A percentile compares a stretch with the other conserved stretches of the same genome.
phyloP scores from a whole-genome alignment of 2,797 vertebrate species.

The Phataginus tetradactyla region DNA sequence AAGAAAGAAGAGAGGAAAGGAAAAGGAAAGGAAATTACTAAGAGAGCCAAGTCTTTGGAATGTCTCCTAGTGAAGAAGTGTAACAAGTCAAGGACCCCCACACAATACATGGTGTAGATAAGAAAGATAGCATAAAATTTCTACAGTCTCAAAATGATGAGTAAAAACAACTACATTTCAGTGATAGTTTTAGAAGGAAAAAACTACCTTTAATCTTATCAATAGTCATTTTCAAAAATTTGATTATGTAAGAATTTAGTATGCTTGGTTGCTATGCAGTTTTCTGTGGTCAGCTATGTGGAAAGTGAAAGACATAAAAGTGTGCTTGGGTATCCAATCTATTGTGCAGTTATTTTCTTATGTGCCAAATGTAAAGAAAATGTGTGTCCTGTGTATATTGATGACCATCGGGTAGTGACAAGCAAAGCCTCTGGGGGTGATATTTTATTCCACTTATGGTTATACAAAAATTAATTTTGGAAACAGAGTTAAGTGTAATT shows the following conservation, averaged over 20 bases:
- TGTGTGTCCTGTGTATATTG: background rate
- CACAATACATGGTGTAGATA: background rate
- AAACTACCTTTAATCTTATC: background rate
- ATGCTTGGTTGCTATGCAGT: background rate
- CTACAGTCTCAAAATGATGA: background rate
- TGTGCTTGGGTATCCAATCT: background rate
- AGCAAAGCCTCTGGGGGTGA: background rate
- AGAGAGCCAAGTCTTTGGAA: background rate
- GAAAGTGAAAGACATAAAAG: background rate
- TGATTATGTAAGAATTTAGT: background rate
- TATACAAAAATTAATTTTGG: slow-evolving; percentile 63
- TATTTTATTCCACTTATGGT: slow-evolving; percentile 2
- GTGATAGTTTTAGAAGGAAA: background rate
- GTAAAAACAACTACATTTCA: background rate
- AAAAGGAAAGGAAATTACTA: background rate
- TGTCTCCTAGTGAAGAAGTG: background rate
- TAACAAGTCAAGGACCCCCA: background rate
- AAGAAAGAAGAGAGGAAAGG: background rate
- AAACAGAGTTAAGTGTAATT: background rate
- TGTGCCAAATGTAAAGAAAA: slow-evolving; percentile 40
- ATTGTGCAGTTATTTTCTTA: background rate
- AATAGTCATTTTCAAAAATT: background rate
- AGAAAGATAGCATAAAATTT: background rate
- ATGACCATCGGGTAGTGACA: background rate
- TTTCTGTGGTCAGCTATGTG: slow-evolving; percentile 2